Evolutionary conservation across 2,888 invertebrate species (phyloP).

Genomic region (Napeogenes sylphis): DNA sequence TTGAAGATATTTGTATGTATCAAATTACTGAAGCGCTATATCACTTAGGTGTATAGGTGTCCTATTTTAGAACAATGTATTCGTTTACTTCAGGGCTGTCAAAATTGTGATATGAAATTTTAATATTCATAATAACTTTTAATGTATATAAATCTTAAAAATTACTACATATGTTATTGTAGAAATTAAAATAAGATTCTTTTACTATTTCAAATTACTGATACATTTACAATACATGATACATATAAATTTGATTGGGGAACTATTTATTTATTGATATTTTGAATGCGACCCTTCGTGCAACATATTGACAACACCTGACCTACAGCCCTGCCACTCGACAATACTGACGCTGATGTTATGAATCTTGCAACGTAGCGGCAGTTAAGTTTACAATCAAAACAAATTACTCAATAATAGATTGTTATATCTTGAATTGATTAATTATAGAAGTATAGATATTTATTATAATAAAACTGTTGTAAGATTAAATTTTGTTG

Average conservation of each 20-base stretch:
- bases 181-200: no score
- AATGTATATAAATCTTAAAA: no score
- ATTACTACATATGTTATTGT: no score
- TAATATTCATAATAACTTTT: background rate
- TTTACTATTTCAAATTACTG: no score
- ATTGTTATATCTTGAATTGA: constrained; percentile 14
- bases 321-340: background rate
- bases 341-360: background rate
- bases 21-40: background rate
- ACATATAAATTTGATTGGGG: background rate
- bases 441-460: background rate
- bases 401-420: constrained; percentile 36
- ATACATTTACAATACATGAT: no score
- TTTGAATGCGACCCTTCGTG: background rate
- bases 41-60: background rate
- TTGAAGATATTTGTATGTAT: background rate
- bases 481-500: no score
- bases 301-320: background rate
- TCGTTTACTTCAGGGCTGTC: constrained; percentile 6
- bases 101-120: background rate
- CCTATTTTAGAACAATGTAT: constrained; percentile 10
- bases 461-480: background rate
- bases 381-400: constrained; percentile 25
- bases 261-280: background rate
- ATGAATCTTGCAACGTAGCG: background rate